Base-by-base conservation (phyloP, 1,140 invertebrate genomes). In the Lepidurus couesii region DNA sequence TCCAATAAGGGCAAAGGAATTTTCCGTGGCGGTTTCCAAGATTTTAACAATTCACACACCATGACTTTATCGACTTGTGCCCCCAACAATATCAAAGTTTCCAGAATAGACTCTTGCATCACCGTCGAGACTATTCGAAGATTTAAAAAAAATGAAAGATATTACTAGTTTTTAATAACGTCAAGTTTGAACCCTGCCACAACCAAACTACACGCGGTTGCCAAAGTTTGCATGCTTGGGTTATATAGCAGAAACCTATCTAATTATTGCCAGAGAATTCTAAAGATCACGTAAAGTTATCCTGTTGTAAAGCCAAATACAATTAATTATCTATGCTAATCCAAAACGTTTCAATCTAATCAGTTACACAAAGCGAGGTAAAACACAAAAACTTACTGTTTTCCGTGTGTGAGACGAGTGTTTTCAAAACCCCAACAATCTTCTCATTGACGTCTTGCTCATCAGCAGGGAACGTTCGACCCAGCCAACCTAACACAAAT, bases 81-180 rank as follows among this genome's bases (percentile, higher is more conserved):
- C 13, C 53, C 42, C 13, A 78, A 44, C 16, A 74, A 73, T 42
- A 78, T 65, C 16, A 78, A 7, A 26, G 77, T 73, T 74, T 78
- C 77, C 45, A 78, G 7, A 44, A 73, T 73, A 16, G 77, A 65
- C 65, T 78, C 77, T 78, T 78, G 77, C 21, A 78, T 44, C 21
- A 42, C 13, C 7, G 42, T 65, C 8, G 53, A 42, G 42, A 73
- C 77, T 78, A 78, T 65, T 65, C 7, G 8, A 5, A 78, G 74
- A 13, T 74, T 6, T 16, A 42, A 74, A 34, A 24, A 16, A 74
- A 73, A 78, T 42, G 24, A 42, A 77, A n/a, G 21, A n/a, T 7
- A 53, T 7, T 44, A 34, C 7, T 45, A 43, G 26, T 11, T 47
- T 44, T 76, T 9, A 76, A 26, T 44, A 11, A 10, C 11, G 10